Conservation (phyloP, 1,140 invertebrate species). For the Pseudomyrmex dendroicus region DNA sequence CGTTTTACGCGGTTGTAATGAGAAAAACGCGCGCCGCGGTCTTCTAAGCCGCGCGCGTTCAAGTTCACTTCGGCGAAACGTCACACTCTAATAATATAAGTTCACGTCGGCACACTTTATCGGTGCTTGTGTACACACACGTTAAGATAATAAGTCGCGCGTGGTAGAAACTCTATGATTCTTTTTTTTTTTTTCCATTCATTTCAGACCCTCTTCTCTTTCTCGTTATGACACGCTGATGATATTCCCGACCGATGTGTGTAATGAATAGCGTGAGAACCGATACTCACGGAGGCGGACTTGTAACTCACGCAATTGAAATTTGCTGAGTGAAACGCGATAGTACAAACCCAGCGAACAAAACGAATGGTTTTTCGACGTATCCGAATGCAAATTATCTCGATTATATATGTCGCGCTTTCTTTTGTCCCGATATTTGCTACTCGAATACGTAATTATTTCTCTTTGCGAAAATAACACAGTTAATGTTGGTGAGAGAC, state of each 20-base stretch:
- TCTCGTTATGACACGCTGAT: constrained; percentile 31
- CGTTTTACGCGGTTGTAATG: constrained; percentile 8
- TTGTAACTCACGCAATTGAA: constrained; percentile 32
- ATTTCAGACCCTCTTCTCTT: constrained; percentile 19
- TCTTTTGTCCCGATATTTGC: no score
- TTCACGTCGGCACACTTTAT: constrained; percentile 62
- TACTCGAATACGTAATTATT: no score
- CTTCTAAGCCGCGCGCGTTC: constrained; percentile 30
- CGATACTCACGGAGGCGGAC: constrained; percentile 36
- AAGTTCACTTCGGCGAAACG: constrained; percentile 73
- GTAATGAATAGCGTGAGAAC: constrained; percentile 53
- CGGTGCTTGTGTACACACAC: constrained; percentile 60
- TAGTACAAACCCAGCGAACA: constrained; percentile 7
- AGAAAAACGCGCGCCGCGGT: background rate
- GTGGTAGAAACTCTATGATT: constrained; percentile 73
- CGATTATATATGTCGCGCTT: no score
- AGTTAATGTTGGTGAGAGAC: no score
- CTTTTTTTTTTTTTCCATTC: constrained; percentile 18
- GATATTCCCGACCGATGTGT: background rate
- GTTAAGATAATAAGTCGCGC: constrained; percentile 75
- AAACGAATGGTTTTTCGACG: background rate
- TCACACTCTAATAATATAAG: constrained; percentile 81
- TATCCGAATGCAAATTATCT: background rate
- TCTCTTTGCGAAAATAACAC: no score
- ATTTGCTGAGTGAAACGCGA: background rate